These are phyloP conservation scores for Lithophane semibrunnea DNA, from an alignment of 2,888 invertebrate genomes.

Conservation along the genomic window DNA sequence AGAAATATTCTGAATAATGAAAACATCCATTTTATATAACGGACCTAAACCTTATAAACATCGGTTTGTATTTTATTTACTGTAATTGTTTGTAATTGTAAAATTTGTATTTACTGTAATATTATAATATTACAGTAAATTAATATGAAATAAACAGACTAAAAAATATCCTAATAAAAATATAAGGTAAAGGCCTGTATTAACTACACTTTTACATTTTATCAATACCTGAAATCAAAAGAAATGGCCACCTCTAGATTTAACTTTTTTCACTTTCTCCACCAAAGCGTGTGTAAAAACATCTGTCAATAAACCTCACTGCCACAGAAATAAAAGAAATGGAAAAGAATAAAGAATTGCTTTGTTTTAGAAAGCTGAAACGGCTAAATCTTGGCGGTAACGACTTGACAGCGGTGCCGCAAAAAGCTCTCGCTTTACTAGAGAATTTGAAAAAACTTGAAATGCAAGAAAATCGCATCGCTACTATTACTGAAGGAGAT, in stretches of 20 bases:
- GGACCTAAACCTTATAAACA: neutral
- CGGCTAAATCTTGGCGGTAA: conserved; percentile 96
- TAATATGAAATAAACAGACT: neutral
- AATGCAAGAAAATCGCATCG: conserved; percentile 96
- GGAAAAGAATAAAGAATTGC: conserved; percentile 19
- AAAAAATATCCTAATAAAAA: neutral
- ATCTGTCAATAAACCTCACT: conserved; percentile 1
- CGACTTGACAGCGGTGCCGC: conserved; percentile 94
- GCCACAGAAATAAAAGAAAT: conserved; percentile 4
- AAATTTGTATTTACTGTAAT: too few relatives aligned
- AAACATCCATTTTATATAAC: neutral
- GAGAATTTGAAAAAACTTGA: conserved; percentile 96
- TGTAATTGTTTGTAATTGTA: too few relatives aligned
- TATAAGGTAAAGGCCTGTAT: neutral
- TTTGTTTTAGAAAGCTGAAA: conserved; percentile 92
- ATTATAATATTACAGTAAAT: neutral
- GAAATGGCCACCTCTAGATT: too few relatives aligned
- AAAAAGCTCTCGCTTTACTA: conserved; percentile 94
- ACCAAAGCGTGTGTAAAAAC: neutral
- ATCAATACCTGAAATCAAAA: neutral
- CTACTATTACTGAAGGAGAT: conserved; percentile 94
- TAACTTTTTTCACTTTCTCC: neutral
- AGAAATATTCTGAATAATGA: conserved; percentile 6
- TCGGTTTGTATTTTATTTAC: too few relatives aligned
- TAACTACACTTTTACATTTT: neutral